Evolutionary conservation across 2,797 vertebrate species (phyloP).

Genomic region (Melanotaenia nigrans): DNA sequence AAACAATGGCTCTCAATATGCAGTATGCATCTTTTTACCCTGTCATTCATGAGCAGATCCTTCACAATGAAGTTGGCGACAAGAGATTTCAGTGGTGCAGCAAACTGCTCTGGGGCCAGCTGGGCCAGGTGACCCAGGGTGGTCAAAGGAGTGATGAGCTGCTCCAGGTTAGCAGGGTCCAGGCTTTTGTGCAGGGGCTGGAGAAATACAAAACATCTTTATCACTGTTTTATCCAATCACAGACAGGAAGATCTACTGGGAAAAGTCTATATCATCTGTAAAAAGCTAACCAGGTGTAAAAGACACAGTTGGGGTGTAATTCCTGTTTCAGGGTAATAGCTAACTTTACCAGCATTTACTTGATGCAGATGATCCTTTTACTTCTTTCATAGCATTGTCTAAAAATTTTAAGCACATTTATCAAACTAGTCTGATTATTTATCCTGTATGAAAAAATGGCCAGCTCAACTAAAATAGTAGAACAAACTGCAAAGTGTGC

Average conservation of each 20-base stretch:
- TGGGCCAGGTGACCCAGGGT: slow-evolving; percentile 97
- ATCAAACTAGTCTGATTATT: neutral
- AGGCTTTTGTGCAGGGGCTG: slow-evolving; percentile 96
- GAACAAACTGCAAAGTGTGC: neutral
- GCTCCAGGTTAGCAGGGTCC: slow-evolving; percentile 94
- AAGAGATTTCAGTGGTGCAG: slow-evolving; percentile 93
- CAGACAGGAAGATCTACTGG: neutral
- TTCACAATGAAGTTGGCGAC: slow-evolving; percentile 99
- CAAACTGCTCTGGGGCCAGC: slow-evolving; percentile 96
- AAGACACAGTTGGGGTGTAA: too few relatives aligned
- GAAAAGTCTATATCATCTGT: neutral
- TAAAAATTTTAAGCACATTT: neutral
- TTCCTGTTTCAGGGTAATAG: too few relatives aligned
- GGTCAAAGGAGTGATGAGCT: slow-evolving; percentile 94
- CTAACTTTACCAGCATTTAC: too few relatives aligned
- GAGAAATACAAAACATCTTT: slow-evolving; percentile 15
- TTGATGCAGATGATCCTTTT: neutral
- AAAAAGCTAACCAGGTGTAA: neutral
- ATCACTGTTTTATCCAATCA: neutral
- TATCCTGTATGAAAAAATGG: neutral
- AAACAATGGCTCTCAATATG: neutral
- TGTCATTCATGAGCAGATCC: slow-evolving; percentile 97
- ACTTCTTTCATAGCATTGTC: neutral
- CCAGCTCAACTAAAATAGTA: too few relatives aligned
- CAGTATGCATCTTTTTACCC: slow-evolving; percentile 76